These are phyloP conservation scores for Macrotrachela quadricornifera DNA, from an alignment of 1,140 invertebrate genomes.

Conservation along the genomic window DNA sequence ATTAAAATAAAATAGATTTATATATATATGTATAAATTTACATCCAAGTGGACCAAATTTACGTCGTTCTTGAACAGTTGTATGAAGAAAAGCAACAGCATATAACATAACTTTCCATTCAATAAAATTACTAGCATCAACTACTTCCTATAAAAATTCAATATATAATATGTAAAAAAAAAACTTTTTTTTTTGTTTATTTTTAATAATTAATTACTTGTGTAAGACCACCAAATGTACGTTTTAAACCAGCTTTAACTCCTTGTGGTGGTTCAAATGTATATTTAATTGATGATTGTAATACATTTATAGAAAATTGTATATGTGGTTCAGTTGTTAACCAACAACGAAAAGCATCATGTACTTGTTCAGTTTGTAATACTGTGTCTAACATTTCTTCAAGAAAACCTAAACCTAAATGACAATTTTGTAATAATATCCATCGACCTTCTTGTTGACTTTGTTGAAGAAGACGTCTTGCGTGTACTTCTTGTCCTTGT, in stretches of 20 bases:
- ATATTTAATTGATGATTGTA: slow-evolving; percentile 87
- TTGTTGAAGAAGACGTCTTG: slow-evolving; percentile 57
- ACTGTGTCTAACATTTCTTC: slow-evolving; percentile 70
- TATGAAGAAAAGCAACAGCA: slow-evolving; percentile 62
- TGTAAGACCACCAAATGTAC: slow-evolving; percentile 64
- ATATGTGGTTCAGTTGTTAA: slow-evolving; percentile 78
- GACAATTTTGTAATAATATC: slow-evolving; percentile 35
- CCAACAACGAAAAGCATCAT: slow-evolving; percentile 61
- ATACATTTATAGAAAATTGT: slow-evolving; percentile 69
- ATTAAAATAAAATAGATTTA: too few relatives aligned
- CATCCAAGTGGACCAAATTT: slow-evolving; percentile 86
- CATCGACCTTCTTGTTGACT: slow-evolving; percentile 46
- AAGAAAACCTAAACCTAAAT: slow-evolving; percentile 38
- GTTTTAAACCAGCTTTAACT: slow-evolving; percentile 54
- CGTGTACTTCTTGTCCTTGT: slow-evolving; percentile 83
- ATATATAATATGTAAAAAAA: not conserved
- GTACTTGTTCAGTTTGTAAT: slow-evolving; percentile 52
- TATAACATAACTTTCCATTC: slow-evolving; percentile 42
- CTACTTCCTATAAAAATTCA: slow-evolving; percentile 9
- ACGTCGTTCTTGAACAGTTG: slow-evolving; percentile 46
- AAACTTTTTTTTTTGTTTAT: too few relatives aligned
- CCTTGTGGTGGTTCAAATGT: slow-evolving; percentile 90
- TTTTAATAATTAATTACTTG: slow-evolving; percentile 36
- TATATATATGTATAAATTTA: slow-evolving; percentile 17
- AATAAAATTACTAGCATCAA: slow-evolving; percentile 5